phyloP scores from a whole-genome alignment of 2,888 invertebrate genomes.

The Tridacna gigas region DNA sequence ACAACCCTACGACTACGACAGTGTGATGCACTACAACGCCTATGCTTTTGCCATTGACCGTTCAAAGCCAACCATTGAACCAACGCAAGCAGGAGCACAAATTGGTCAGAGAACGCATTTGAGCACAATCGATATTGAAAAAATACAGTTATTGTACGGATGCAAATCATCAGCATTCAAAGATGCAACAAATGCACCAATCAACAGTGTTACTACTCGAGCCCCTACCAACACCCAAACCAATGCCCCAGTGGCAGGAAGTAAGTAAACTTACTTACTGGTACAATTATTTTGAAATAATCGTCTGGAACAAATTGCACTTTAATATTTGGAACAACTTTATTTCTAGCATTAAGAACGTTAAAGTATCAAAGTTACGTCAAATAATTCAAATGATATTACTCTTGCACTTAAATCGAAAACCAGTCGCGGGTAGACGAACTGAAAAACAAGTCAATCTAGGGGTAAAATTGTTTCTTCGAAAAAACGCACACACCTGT shows the following conservation, averaged over 20 bases:
- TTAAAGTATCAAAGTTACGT: neutral
- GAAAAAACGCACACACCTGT: no score
- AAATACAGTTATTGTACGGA: slow-evolving; percentile 84
- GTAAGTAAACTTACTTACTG: slow-evolving; percentile 20
- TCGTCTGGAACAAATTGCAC: neutral
- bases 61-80: slow-evolving; percentile 86
- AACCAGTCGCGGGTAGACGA: no score
- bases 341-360: neutral
- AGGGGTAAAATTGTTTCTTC: no score
- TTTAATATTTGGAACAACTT: neutral
- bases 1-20: slow-evolving; percentile 90
- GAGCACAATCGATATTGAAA: slow-evolving; percentile 83
- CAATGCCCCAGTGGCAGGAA: slow-evolving; percentile 31
- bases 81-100: slow-evolving; percentile 85
- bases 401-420: no score
- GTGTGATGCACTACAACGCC: slow-evolving; percentile 91
- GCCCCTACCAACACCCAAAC: slow-evolving; percentile 38
- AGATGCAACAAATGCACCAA: slow-evolving; percentile 1
- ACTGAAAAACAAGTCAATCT: no score
- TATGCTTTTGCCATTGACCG: slow-evolving; percentile 86
- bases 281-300: no score
- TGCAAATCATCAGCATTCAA: slow-evolving; percentile 70
- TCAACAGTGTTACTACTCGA: slow-evolving; percentile 40
- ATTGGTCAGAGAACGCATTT: slow-evolving; percentile 87
- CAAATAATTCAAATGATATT: no score